Evolutionary conservation across 2,797 vertebrate species (phyloP), one percentile per base, ranked within the genome.

Genomic region (Danio tinwini): DNA sequence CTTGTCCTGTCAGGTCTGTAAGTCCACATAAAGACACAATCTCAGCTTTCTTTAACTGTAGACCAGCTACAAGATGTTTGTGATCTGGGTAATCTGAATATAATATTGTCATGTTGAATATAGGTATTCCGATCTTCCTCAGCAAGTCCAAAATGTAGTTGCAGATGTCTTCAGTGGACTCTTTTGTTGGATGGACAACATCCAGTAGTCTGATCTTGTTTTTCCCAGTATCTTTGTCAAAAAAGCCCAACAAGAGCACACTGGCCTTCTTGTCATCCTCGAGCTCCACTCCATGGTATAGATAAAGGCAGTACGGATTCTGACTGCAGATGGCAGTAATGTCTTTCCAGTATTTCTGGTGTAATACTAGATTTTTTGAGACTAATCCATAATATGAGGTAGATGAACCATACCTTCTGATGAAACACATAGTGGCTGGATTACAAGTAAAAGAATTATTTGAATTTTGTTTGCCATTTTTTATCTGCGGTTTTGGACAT

Each of bases 301-400:
- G 63, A 78, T 93, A 94, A 62, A 94, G 85, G 68, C 91, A 91
- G 83, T 90, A 94, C 0, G 93, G 93, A 0, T 56, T 75, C 40
- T 79, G 13, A 0, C 7, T 59, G 49, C 91, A 91, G 11, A 72
- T 47, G 11, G 63, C 8, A n/a, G 77, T 2, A 5, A 90, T 55
- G 56, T 92, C 80, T 90, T 2, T 40, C 2, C 0, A 8, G 16
- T 85, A 75, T 29, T 76, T 82, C 7, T 68, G 65, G 17, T 68
- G 82, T 82, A 87, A 80, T 2, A 84, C 59, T 37, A 11, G 9
- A 13, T 12, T 21, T 11, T 64, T 13, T 5, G 9, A 42, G 52
- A 42, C 19, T n/a, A 76, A 45, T 59, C 55, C 44, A 59, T 61
- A 50, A 16, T 45, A 7, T 75, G 70, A 82, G n/a, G 29, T 14